Conservation (phyloP, 2,888 invertebrate species). For the Eilema sororculum region DNA sequence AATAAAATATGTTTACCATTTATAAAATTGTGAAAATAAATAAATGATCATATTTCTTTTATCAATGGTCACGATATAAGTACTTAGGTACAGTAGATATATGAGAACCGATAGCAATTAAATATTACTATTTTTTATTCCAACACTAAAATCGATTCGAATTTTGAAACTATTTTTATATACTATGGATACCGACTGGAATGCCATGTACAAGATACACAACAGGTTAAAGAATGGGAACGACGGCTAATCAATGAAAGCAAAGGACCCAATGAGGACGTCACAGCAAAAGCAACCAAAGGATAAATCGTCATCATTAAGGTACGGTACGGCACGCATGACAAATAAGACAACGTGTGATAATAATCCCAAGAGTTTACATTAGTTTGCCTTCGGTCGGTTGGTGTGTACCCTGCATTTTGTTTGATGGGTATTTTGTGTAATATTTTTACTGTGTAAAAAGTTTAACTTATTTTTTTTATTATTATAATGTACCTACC, state of each 20-base stretch:
- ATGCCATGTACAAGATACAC: neutral
- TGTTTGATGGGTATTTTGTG: too few relatives aligned
- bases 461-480: too few relatives aligned
- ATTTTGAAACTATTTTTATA: too few relatives aligned
- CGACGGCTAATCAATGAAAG: neutral
- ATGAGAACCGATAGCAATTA: too few relatives aligned
- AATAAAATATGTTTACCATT: too few relatives aligned
- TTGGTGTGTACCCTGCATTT: neutral
- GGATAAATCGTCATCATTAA: neutral
- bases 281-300: neutral
- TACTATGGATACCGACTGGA: neutral
- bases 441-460: neutral
- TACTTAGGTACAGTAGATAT: too few relatives aligned
- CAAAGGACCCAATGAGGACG: neutral
- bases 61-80: neutral
- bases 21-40: too few relatives aligned
- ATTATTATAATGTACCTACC: too few relatives aligned
- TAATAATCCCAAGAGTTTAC: neutral
- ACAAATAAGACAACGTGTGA: too few relatives aligned
- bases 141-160: too few relatives aligned
- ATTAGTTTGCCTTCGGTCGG: neutral
- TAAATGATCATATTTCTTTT: neutral
- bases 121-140: too few relatives aligned
- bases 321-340: too few relatives aligned
- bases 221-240: neutral